Conservation (phyloP, 2,797 vertebrate genomes). For the Acestrorhynchus altus region DNA sequence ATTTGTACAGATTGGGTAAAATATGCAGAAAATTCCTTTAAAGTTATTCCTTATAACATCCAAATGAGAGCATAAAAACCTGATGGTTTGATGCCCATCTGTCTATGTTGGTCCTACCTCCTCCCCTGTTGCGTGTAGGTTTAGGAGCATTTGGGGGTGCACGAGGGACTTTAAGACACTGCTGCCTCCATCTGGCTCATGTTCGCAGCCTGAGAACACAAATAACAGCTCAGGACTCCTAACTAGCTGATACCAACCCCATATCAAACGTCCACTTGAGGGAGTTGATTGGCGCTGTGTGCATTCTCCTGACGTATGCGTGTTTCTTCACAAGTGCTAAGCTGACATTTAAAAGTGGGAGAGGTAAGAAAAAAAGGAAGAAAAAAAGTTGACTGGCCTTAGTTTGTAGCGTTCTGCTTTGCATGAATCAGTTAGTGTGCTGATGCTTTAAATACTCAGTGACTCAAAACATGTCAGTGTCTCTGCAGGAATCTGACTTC, state of each 20-base stretch:
- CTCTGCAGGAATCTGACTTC: slow-evolving; percentile 66
- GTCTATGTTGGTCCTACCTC: not conserved
- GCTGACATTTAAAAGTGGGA: slow-evolving; percentile 51
- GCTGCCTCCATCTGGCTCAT: slow-evolving; percentile 52
- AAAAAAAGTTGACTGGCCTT: slow-evolving; percentile 42
- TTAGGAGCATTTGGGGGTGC: slow-evolving; percentile 17
- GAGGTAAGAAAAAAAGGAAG: slow-evolving; percentile 14
- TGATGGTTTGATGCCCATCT: not conserved
- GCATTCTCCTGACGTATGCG: slow-evolving; percentile 27
- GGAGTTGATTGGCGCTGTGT: slow-evolving; percentile 38
- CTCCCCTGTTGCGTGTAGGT: not conserved
- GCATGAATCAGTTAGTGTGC: slow-evolving; percentile 67
- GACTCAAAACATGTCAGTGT: slow-evolving; percentile 71
- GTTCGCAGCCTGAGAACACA: slow-evolving; percentile 35
- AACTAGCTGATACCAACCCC: slow-evolving; percentile 23
- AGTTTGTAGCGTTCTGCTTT: slow-evolving; percentile 64
- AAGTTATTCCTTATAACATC: too few species aligned
- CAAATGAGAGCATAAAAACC: too few species aligned
- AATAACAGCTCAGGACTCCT: slow-evolving; percentile 34
- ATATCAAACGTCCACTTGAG: slow-evolving; percentile 41
- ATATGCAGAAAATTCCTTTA: too few species aligned
- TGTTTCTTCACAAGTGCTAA: slow-evolving; percentile 43
- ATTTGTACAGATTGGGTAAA: too few species aligned
- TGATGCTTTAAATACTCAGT: slow-evolving; percentile 71
- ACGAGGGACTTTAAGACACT: slow-evolving; percentile 32